phyloP scores from a whole-genome alignment of 2,797 vertebrate species.

The Anguilla pacifica region DNA sequence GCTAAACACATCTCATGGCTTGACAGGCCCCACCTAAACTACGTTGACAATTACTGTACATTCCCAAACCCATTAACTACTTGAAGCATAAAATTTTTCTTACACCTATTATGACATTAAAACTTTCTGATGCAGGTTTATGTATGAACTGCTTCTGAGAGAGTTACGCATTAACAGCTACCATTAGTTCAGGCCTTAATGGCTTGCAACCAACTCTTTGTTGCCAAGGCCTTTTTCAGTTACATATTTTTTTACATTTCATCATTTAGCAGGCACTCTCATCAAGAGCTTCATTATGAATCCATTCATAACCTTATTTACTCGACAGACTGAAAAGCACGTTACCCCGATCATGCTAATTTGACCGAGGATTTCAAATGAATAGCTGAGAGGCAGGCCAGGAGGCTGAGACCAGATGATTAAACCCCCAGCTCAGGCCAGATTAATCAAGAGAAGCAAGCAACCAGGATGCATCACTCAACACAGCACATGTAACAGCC shows the following conservation, averaged over 20 bases:
- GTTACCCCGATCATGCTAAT: not conserved
- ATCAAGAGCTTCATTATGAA: not conserved
- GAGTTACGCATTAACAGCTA: not conserved
- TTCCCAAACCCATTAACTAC: not conserved
- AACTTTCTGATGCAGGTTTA: not conserved
- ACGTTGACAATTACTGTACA: not conserved
- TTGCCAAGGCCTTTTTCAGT: not conserved
- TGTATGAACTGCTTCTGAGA: not conserved
- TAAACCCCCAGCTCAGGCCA: not conserved
- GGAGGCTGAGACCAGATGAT: not conserved
- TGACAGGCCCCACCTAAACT: not conserved
- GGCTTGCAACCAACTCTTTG: not conserved
- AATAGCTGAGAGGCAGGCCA: not conserved
- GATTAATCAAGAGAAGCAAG: not conserved
- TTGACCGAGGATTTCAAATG: not conserved
- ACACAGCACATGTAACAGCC: not conserved
- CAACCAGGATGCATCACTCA: not conserved
- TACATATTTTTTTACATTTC: not conserved
- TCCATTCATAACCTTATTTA: slow-evolving; percentile 10
- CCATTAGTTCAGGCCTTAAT: not conserved
- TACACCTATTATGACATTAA: not conserved
- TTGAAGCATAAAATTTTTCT: not conserved
- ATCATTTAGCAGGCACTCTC: not conserved
- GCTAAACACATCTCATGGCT: not conserved
- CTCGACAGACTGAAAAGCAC: not conserved